A percentile compares a stretch with the other conserved stretches of the same genome.
These are phyloP conservation scores for Leguminivora glycinivorella DNA, from an alignment of 1,140 invertebrate genomes.

Conservation along the genomic window DNA sequence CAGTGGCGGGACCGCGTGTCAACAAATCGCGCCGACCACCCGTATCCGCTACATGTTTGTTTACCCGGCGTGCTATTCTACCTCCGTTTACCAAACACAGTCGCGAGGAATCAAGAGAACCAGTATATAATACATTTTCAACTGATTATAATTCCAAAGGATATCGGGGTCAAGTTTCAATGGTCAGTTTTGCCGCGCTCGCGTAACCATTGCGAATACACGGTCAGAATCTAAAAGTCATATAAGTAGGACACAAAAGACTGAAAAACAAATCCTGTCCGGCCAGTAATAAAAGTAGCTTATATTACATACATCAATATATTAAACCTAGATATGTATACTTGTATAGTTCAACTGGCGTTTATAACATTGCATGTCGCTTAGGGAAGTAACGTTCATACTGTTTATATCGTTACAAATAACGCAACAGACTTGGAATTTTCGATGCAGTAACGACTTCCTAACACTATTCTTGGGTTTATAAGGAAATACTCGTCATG, in stretches of 20 bases:
- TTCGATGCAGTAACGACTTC: slow-evolving; percentile 44
- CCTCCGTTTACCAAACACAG: neutral
- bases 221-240: neutral
- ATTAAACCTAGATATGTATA: neutral
- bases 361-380: slow-evolving; percentile 38
- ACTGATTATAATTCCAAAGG: neutral
- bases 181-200: neutral
- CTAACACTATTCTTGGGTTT: slow-evolving; percentile 29
- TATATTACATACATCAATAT: neutral
- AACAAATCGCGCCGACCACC: slow-evolving; percentile 64
- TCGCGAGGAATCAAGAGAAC: neutral
- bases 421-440: slow-evolving; percentile 43
- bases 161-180: neutral
- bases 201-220: neutral
- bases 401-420: slow-evolving; percentile 43
- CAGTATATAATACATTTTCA: neutral
- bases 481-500: neutral
- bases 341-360: neutral
- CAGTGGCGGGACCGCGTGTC: slow-evolving; percentile 42
- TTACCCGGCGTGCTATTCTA: slow-evolving; percentile 39
- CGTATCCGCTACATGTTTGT: slow-evolving; percentile 53
- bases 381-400: neutral
- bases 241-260: neutral
- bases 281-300: neutral
- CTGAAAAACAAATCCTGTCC: neutral